Evolutionary conservation across 1,140 invertebrate species (phyloP), one percentile per base, ranked within the genome.

Genomic region (Agrypnia vestita): DNA sequence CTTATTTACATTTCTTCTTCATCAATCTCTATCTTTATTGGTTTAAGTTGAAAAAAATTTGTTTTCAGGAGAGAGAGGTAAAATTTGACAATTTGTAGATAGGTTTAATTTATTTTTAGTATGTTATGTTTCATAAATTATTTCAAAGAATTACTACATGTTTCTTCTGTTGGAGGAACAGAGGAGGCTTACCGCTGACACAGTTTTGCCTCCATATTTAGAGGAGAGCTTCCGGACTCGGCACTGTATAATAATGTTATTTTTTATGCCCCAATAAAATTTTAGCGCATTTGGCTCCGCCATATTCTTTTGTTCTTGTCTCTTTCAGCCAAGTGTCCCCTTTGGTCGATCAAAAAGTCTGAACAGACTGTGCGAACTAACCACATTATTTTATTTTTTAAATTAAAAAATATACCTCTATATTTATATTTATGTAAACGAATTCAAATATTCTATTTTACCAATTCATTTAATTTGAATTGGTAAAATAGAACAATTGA

Each of bases 181-280:
- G n/a, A 4, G 8, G n/a, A 64, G 15, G n/a, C 15, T 47, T 10
- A 46, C 12, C 8, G 21, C 44, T 15, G 3, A 17, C 46, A 47
- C 47, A 71, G 67, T 71, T 47, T 17, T 71, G 17, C 43, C 10
- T 49, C 9, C n/a, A 21, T 71, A 71, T 71, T 71, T 71, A 71
- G 67, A 44, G 43, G 43, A 71, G 67, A 71, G 46, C 67, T 49
- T 15, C 43, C 46, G 46, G 59, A 62, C n/a, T 49, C 46, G 67
- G 67, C 11, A 71, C 67, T 71, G 67, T 71, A 49, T 49, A 47
- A 71, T 71, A 49, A 49, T 47, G 21, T 71, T 71, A 71, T 71
- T 71, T 71, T 71, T 71, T 71, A 71, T 49, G 67, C 44, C 35
- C 1, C 15, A 71, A 4, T 71, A 71, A 71, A 71, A 71, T 71